phyloP scores from a whole-genome alignment of 1,140 invertebrate genomes.

The Cyclina sinensis region DNA sequence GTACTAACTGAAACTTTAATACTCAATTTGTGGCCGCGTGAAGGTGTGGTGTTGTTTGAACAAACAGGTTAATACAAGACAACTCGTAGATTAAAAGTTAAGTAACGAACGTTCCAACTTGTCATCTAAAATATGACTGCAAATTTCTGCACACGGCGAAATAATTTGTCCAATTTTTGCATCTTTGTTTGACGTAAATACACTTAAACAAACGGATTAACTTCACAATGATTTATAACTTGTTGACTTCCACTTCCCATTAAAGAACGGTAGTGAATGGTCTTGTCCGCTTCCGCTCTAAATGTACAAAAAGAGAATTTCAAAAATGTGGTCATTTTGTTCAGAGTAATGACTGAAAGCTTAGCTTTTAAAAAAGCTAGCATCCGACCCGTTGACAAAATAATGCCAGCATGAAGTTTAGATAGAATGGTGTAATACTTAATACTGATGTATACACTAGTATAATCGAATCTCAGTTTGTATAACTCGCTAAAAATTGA shows the following conservation, averaged over 20 bases:
- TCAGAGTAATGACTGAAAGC: too few species aligned
- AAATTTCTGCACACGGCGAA: not conserved
- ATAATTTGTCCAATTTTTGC: not conserved
- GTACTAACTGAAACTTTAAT: slow-evolving; percentile 9
- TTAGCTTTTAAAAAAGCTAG: too few species aligned
- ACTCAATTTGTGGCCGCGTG: not conserved
- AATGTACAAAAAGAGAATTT: too few species aligned
- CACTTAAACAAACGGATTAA: not conserved
- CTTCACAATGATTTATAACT: not conserved
- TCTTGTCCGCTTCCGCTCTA: not conserved
- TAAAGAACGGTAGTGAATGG: not conserved
- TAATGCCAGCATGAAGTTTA: too few species aligned
- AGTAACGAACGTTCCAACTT: not conserved
- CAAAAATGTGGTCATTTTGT: too few species aligned
- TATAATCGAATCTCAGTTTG: too few species aligned
- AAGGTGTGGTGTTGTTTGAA: slow-evolving; percentile 20
- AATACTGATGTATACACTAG: too few species aligned
- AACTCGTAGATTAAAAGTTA: not conserved
- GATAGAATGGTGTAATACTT: too few species aligned
- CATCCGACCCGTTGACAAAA: too few species aligned
- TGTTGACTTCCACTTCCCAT: slow-evolving; percentile 2
- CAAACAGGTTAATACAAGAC: not conserved
- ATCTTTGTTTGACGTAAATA: not conserved
- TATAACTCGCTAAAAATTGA: too few species aligned
- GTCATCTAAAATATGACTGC: not conserved